phyloP scores from a whole-genome alignment of 1,140 invertebrate species.

The Chrysopa pallens region DNA sequence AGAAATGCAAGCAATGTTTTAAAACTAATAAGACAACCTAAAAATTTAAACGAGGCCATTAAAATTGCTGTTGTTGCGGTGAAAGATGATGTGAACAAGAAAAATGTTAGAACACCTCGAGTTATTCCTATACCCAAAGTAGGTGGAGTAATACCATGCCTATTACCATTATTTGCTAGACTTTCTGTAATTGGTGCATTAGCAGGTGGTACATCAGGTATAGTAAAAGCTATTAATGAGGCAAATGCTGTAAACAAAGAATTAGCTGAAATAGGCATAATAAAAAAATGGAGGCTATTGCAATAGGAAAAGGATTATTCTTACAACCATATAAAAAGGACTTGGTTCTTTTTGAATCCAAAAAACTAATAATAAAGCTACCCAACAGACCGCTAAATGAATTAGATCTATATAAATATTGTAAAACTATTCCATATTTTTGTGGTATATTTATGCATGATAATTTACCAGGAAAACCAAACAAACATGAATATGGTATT shows the following conservation, averaged over 20 bases:
- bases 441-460: constrained; percentile 17
- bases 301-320: constrained; percentile 17
- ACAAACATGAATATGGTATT: constrained; percentile 11
- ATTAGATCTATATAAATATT: constrained; percentile 12
- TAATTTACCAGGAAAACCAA: constrained; percentile 7
- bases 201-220: constrained; percentile 11
- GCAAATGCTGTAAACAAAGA: constrained; percentile 13
- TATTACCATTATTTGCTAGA: constrained; percentile 6
- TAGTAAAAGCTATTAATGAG: constrained; percentile 17
- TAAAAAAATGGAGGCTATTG: constrained; percentile 15
- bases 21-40: constrained; percentile 7
- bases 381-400: constrained; percentile 9
- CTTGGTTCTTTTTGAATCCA: constrained; percentile 8
- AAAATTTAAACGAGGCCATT: background rate
- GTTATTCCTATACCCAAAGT: constrained; percentile 6
- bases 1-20: constrained; percentile 2
- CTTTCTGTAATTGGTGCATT: constrained; percentile 5
- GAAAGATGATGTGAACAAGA: background rate
- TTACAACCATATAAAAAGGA: constrained; percentile 18
- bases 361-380: constrained; percentile 10
- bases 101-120: background rate
- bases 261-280: constrained; percentile 17
- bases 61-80: background rate
- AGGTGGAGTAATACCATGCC: constrained; percentile 3
- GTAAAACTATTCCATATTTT: constrained; percentile 13